Base-by-base conservation (phyloP, 1,140 invertebrate species). In the Heliconius himera region DNA sequence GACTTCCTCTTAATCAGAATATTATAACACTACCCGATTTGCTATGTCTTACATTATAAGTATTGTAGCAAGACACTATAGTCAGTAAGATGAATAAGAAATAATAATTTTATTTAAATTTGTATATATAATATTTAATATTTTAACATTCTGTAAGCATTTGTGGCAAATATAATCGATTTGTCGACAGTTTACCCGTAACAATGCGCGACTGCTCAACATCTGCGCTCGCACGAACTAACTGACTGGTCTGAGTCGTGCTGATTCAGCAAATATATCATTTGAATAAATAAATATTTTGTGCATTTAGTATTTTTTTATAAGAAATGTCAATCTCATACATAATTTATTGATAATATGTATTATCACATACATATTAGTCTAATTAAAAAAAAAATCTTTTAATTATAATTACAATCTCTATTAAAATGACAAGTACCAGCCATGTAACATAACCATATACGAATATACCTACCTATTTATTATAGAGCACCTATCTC, bases 91-190 rank as follows among this genome's bases (percentile, higher is more conserved):
- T 4, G 1, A 22, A 22, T 22, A 22, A 0, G 3, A 60, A 60
- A 60, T 20, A 11, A 13, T 26, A 60, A 29, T 60, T 60, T 60
- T 18, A 49, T 0, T 66, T 11, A 29, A 66, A 66, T 66, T 26
- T 66, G n/a, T 26, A 13, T 9, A 26, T 66, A 26, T 16, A n/a
- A 66, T 66, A 66, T 29, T 66, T 29, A 66, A 66, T 66, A 29
- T 22, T 11, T 29, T 66, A 16, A 22, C 11, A 26, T 11, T 20
- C 20, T 22, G 74, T 76, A 33, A 80, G 49, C 79, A 80, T 80
- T 80, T 80, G 79, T 73, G 38, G 79, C 75, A 76, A 73, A 76
- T 71, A 76, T 46, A 80, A 80, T 80, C 74, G 72, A 80, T 80
- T 56, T 66, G 49, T 49, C 36, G 60, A 70, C 72, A 80, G 79